Evolutionary conservation across 1,140 invertebrate genomes (phyloP).

Genomic region (Diuraphis noxia): DNA sequence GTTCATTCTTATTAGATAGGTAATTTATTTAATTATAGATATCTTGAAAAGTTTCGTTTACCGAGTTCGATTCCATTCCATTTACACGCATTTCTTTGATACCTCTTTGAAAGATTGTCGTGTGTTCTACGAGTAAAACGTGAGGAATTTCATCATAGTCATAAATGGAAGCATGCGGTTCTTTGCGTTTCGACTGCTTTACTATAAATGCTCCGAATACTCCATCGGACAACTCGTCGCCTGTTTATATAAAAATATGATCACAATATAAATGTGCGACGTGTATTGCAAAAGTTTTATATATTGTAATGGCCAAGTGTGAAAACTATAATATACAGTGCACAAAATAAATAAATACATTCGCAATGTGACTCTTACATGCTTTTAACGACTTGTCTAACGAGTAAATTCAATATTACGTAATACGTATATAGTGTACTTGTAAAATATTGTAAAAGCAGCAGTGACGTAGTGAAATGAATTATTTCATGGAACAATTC

Average conservation of each 20-base stretch:
- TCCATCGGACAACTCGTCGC: slow-evolving; percentile 74
- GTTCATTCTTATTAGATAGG: not conserved
- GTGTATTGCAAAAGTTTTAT: not conserved
- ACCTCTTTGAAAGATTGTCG: slow-evolving; percentile 59
- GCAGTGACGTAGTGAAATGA: no score
- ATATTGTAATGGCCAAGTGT: not conserved
- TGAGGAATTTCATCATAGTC: slow-evolving; percentile 79
- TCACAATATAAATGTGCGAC: not conserved
- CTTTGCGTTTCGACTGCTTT: slow-evolving; percentile 70
- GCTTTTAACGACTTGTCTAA: not conserved
- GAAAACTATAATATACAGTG: not conserved
- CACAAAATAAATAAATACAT: not conserved
- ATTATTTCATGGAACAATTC: no score
- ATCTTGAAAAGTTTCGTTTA: not conserved
- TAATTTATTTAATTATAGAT: not conserved
- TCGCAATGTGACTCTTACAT: not conserved
- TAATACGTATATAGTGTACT: not conserved
- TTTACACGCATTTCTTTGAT: slow-evolving; percentile 65
- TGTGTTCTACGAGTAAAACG: slow-evolving; percentile 62
- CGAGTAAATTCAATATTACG: not conserved
- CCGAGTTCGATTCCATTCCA: slow-evolving; percentile 61
- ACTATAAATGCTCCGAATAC: slow-evolving; percentile 80
- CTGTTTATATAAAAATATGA: slow-evolving; percentile 57
- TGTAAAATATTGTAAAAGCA: not conserved
- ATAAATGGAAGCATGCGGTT: slow-evolving; percentile 71